phyloP scores from a whole-genome alignment of 2,888 invertebrate genomes.

The Scaptomyza tumidula region DNA sequence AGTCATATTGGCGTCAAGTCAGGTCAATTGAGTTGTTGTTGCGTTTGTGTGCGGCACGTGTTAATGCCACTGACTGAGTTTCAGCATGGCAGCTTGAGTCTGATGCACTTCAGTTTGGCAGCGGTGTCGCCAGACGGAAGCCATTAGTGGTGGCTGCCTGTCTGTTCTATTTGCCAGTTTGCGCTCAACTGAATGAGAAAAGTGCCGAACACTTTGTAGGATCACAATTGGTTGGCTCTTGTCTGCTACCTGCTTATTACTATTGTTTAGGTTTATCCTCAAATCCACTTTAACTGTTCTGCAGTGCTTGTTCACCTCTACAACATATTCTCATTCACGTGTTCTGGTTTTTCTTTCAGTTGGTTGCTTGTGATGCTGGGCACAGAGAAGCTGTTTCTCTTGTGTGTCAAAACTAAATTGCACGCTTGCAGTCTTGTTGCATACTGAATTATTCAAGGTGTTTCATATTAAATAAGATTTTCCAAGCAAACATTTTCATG shows the following conservation, averaged over 20 bases:
- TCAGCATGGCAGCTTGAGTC: not conserved
- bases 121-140: conserved; percentile 14
- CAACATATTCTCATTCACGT: conserved; percentile 6
- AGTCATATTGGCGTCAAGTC: conserved; percentile 15
- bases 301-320: not conserved
- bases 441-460: conserved; percentile 7
- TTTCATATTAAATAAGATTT: conserved; percentile 6
- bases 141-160: conserved; percentile 20
- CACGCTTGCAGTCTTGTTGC: conserved; percentile 19
- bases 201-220: not conserved
- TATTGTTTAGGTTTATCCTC: conserved; percentile 2
- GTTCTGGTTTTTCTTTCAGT: conserved; percentile 9
- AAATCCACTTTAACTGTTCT: not conserved
- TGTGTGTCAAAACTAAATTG: not conserved
- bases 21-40: conserved; percentile 46
- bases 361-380: not conserved
- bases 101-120: conserved; percentile 47
- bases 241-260: conserved; percentile 9
- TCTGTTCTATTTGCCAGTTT: conserved; percentile 22
- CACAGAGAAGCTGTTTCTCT: not conserved
- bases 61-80: conserved; percentile 25
- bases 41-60: conserved; percentile 31
- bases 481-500: not conserved
- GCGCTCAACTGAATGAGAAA: conserved; percentile 40
- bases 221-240: not conserved